Base-by-base conservation (phyloP, 2,888 invertebrate species). In the Allophyes oxyacanthae region DNA sequence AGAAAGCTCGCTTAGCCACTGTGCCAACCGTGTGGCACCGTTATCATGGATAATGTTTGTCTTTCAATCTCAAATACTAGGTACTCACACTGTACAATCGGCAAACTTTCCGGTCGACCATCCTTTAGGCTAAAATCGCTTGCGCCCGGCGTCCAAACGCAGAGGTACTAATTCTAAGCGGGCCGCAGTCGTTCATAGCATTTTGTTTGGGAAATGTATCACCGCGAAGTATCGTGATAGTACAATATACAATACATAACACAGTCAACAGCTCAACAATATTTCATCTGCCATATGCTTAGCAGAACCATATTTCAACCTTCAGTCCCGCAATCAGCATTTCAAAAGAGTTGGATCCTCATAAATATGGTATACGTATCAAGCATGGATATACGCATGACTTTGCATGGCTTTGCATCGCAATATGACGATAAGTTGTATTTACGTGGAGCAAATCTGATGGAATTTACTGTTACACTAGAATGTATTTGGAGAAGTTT, bases 341-440 rank as follows among this genome's bases (percentile, higher is more conserved):
- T 82, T 81, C 76, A 79, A 82, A 72, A 75, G 78, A 75, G 81
- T 67, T 77, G 67, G 81, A 84, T 84, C 78, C 83, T 85, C 86
- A 87, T 88, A 88, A 87, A 89, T 88, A 86, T 63, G 79, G 81
- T 84, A 84, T 87, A 82, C 78, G 79, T 83, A 81, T 79, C 83
- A 79, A 49, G 59, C 36, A 75, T 79, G 71, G 64, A 71, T 76
- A 69, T 74, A 77, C 77, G 75, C 72, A 78, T 73, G 76, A 67
- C 63, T 78, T 83, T 77, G 75, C 72, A 78, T 73, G 76, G 68
- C 63, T 78, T 83, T 77, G 77, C 81, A 79, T 84, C 75, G 75
- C 62, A 61, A 56, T 46, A 64, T 73, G 82, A 77, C 79, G 56
- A 64, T 84, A 82, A 83, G 77, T 73, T 72, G 68, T 82, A 83